These are phyloP conservation scores for Pandion haliaetus DNA, from an alignment of 2,113 vertebrate species.

Conservation along the genomic window DNA sequence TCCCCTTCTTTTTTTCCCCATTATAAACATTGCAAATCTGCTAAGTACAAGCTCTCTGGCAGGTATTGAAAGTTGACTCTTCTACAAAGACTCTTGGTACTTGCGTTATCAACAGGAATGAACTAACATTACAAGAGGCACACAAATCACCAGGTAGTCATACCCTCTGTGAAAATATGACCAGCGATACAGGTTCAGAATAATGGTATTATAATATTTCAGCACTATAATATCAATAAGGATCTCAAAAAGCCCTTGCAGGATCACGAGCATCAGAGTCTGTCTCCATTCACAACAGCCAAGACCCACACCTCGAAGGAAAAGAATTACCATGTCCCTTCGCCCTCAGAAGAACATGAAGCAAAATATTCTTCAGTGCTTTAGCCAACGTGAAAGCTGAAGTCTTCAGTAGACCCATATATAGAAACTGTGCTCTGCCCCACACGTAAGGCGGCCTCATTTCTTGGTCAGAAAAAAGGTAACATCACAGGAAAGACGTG, in stretches of 20 bases:
- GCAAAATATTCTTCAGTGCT: background rate
- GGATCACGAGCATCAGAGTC: background rate
- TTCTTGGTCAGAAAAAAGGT: background rate
- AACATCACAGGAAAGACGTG: background rate
- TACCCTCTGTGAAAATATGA: background rate
- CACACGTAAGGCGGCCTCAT: fast-evolving
- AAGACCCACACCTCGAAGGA: background rate
- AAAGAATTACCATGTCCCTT: background rate
- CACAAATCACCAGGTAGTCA: background rate
- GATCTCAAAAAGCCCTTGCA: background rate
- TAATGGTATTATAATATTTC: background rate
- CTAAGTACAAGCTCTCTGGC: background rate
- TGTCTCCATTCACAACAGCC: background rate
- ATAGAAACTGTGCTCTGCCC: background rate
- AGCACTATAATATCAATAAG: background rate
- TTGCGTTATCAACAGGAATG: background rate
- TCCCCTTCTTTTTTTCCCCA: background rate
- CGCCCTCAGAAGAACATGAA: background rate
- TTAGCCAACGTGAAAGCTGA: background rate
- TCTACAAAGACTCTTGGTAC: background rate
- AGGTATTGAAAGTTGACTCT: background rate
- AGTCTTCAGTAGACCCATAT: background rate
- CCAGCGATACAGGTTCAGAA: background rate
- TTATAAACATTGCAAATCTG: background rate
- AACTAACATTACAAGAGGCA: background rate